Conservation (phyloP, 2,113 vertebrate genomes). For the Urocynchramus pylzowi region DNA sequence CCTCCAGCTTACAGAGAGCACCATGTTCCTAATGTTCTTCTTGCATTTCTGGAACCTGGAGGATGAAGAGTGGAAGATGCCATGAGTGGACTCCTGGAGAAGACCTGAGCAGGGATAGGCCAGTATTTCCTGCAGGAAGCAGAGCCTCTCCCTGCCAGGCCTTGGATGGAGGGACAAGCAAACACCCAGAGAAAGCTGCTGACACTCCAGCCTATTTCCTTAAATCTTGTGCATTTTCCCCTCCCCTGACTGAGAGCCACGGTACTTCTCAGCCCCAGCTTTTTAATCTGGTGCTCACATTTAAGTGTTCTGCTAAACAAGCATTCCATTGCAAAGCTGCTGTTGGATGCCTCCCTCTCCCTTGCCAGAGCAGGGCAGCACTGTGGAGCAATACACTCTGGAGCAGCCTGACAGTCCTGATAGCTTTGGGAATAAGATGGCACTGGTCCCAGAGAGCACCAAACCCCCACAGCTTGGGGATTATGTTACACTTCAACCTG, state of each 20-base stretch:
- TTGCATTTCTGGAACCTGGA: not conserved
- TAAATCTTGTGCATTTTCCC: not conserved
- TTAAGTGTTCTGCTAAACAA: conserved; percentile 30
- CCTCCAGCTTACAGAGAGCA: not conserved
- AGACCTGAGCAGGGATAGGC: not conserved
- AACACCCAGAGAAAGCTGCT: not conserved
- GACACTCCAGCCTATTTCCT: not conserved
- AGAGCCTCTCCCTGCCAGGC: not conserved
- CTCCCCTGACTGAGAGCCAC: not conserved
- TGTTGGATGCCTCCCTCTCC: not conserved
- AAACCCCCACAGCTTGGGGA: conserved; percentile 7
- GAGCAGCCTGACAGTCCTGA: conserved; percentile 30
- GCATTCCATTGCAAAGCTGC: not conserved
- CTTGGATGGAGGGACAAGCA: fast-evolving
- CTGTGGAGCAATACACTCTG: not conserved
- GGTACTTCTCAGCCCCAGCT: not conserved
- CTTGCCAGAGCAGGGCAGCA: not conserved
- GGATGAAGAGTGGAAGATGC: not conserved
- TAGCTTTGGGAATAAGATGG: conserved; percentile 23
- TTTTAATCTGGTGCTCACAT: not conserved
- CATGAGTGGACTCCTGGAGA: not conserved
- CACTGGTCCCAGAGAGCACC: not conserved
- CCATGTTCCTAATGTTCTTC: not conserved
- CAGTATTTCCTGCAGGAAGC: not conserved
- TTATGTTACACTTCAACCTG: conserved; percentile 46